Evolutionary conservation across 2,113 vertebrate species (phyloP).

Genomic region (Neodontobutis hainanensis): DNA sequence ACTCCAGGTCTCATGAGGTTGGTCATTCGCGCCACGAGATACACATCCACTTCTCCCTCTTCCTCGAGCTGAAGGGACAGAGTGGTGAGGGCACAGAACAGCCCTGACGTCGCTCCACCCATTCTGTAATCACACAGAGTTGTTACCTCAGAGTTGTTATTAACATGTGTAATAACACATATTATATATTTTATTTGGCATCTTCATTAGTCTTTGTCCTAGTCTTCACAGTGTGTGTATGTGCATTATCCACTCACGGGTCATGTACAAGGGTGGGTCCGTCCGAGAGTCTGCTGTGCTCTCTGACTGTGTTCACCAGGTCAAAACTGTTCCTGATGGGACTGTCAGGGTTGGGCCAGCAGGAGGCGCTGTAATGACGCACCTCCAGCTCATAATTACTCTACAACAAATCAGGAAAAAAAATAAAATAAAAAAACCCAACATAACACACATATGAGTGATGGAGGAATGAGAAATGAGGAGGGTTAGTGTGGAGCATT

Average conservation of each 20-base stretch:
- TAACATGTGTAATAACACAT: no score
- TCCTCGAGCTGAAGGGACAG: conserved; percentile 90
- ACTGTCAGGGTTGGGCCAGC: conserved; percentile 96
- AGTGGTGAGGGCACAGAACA: conserved; percentile 86
- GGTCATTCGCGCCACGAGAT: conserved; percentile 93
- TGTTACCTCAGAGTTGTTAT: no score
- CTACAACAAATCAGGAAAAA: conserved; percentile 62
- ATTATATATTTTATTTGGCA: no score
- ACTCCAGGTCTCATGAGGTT: conserved; percentile 95
- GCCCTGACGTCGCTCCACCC: conserved; percentile 72
- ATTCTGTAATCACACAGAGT: conserved; percentile 49
- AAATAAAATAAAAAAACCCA: no score
- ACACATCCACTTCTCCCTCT: conserved; percentile 89
- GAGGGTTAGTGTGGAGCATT: conserved; percentile 1
- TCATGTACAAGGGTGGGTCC: conserved; percentile 88
- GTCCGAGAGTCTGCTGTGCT: conserved; percentile 84
- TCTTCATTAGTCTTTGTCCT: no score
- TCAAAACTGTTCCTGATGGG: conserved; percentile 95
- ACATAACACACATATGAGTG: background rate
- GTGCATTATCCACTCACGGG: conserved; percentile 80
- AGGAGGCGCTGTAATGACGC: conserved; percentile 88
- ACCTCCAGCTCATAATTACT: conserved; percentile 91
- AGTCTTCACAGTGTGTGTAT: no score
- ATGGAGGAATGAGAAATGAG: background rate
- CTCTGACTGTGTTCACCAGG: conserved; percentile 86